Evolutionary conservation across 2,113 vertebrate species (phyloP).

Genomic region (Melozone crissalis): DNA sequence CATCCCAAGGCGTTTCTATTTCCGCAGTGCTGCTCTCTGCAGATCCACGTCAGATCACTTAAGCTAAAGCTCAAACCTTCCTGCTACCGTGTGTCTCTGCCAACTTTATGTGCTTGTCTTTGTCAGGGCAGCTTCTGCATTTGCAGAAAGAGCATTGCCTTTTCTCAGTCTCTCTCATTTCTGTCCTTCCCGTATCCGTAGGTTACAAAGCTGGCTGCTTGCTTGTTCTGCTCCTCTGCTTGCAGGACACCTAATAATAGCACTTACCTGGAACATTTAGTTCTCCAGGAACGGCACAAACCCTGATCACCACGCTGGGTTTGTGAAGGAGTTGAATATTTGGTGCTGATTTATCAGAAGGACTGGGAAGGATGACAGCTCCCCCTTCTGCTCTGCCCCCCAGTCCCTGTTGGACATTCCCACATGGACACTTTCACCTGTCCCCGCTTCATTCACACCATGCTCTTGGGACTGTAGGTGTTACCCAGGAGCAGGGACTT

Average conservation of each 20-base stretch:
- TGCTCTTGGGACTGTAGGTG: neutral
- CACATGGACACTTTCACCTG: neutral
- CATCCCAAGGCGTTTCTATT: neutral
- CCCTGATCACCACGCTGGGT: conserved; percentile 3
- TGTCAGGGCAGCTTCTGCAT: neutral
- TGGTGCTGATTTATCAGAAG: accelerated
- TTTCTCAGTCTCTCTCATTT: neutral
- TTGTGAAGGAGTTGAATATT: conserved; percentile 15
- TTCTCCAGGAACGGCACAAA: conserved; percentile 33
- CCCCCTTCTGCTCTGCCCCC: conserved; percentile 23
- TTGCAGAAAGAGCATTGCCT: neutral
- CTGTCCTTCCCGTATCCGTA: neutral
- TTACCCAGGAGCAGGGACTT: neutral
- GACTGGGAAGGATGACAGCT: conserved; percentile 28
- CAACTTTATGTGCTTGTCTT: neutral
- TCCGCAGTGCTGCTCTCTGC: neutral
- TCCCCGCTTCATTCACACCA: neutral
- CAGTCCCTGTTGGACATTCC: neutral
- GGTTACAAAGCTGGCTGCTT: conserved; percentile 42
- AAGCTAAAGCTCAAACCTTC: neutral
- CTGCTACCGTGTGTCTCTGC: neutral
- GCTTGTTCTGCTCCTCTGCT: conserved; percentile 40
- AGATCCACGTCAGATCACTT: neutral
- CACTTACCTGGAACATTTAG: conserved; percentile 60
- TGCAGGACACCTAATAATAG: conserved; percentile 58